Percentiles rank a stretch among this genome's conserved stretches.
Evolutionary conservation across 2,113 vertebrate species (phyloP).

Genomic region (Caretta caretta): DNA sequence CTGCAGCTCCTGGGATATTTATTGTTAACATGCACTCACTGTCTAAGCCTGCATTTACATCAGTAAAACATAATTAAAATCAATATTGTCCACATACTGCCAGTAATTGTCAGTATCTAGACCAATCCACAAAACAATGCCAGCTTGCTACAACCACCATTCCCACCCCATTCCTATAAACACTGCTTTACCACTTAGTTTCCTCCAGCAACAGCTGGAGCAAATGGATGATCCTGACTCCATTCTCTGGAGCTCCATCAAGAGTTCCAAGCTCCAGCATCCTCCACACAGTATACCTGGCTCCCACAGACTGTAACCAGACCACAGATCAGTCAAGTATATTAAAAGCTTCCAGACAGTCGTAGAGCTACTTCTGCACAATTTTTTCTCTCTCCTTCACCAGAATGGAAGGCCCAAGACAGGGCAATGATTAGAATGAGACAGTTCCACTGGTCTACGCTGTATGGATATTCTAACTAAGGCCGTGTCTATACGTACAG

Average conservation of each 20-base stretch:
- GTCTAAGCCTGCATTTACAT: background rate
- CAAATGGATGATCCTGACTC: background rate
- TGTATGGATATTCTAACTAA: background rate
- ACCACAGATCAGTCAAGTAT: background rate
- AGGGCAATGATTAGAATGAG: background rate
- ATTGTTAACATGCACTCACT: background rate
- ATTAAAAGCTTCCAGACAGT: background rate
- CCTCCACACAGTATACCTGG: background rate
- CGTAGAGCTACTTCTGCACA: background rate
- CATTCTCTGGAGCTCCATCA: background rate
- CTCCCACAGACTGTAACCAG: background rate
- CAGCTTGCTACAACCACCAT: background rate
- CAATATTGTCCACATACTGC: background rate
- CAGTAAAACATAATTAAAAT: background rate
- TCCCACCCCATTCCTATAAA: background rate
- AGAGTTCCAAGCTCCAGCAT: background rate
- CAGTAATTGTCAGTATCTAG: background rate
- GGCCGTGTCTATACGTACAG: too few relatives aligned
- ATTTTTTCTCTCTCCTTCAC: background rate
- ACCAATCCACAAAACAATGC: background rate
- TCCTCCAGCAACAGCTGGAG: background rate
- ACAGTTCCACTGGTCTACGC: background rate
- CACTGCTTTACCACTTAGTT: background rate
- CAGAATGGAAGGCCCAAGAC: background rate
- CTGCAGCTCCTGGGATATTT: fast-evolving